Conservation (phyloP, 2,888 invertebrate species). For the Iselma pallidipennis region DNA sequence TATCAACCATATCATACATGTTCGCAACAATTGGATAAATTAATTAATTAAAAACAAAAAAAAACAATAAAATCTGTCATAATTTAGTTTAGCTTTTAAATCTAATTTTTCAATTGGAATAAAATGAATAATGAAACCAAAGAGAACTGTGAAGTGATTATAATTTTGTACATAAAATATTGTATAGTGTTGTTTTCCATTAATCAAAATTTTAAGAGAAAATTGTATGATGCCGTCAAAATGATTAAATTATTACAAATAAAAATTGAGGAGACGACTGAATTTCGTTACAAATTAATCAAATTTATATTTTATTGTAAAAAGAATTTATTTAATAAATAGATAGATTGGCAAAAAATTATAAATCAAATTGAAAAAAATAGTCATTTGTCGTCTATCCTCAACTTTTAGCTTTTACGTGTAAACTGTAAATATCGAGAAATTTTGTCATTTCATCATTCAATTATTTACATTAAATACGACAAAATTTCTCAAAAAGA, state of each 20-base stretch:
- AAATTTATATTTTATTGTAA: no score
- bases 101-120: neutral
- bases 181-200: constrained; percentile 24
- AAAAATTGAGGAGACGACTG: neutral
- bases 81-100: neutral
- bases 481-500: constrained; percentile 20
- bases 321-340: no score
- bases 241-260: neutral
- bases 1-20: constrained; percentile 24
- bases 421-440: constrained; percentile 23
- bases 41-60: neutral
- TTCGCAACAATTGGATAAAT: constrained; percentile 12
- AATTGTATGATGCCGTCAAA: neutral
- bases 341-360: no score
- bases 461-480: constrained; percentile 7
- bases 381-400: constrained; percentile 4
- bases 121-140: neutral
- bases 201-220: constrained; percentile 17
- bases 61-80: neutral
- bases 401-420: constrained; percentile 8
- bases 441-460: constrained; percentile 15
- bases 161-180: constrained; percentile 26
- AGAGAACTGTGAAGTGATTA: constrained; percentile 5
- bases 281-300: no score
- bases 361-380: neutral